A percentile compares a stretch with the other conserved stretches of the same genome.
phyloP scores from a whole-genome alignment of 2,113 vertebrate genomes.

The Murina feae region DNA sequence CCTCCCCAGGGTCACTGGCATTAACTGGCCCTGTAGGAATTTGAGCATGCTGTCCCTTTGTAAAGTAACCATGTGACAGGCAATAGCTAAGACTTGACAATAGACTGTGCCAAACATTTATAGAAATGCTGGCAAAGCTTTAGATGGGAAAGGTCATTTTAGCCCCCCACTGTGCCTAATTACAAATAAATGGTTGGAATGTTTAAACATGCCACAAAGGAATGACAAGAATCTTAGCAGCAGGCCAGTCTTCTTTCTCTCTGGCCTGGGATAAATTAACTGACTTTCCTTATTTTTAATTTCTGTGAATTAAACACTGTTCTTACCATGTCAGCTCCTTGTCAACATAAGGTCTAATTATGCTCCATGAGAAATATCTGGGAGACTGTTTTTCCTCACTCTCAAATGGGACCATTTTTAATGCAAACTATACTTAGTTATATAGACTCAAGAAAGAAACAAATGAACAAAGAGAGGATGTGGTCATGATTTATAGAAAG shows the following conservation, averaged over 20 bases:
- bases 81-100: not conserved
- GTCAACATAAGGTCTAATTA: slow-evolving; percentile 33
- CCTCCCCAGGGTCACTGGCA: not conserved
- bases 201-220: slow-evolving; percentile 57
- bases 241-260: slow-evolving; percentile 26
- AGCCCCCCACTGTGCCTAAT: slow-evolving; percentile 65
- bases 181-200: slow-evolving; percentile 67
- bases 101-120: slow-evolving; percentile 21
- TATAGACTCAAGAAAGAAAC: not conserved
- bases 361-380: not conserved
- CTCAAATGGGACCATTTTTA: slow-evolving; percentile 8
- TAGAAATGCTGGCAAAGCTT: slow-evolving; percentile 49
- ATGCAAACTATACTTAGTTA: not conserved
- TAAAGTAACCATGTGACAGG: not conserved
- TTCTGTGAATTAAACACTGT: slow-evolving; percentile 44
- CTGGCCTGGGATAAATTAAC: slow-evolving; percentile 40
- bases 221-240: slow-evolving; percentile 55
- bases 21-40: not conserved
- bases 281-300: slow-evolving; percentile 51
- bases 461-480: not conserved
- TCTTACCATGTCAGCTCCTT: not conserved
- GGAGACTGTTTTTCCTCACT: not conserved
- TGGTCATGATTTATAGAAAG: not conserved
- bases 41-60: not conserved
- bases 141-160: slow-evolving; percentile 58